phyloP scores from a whole-genome alignment of 2,888 invertebrate genomes.

The Merodon equestris region DNA sequence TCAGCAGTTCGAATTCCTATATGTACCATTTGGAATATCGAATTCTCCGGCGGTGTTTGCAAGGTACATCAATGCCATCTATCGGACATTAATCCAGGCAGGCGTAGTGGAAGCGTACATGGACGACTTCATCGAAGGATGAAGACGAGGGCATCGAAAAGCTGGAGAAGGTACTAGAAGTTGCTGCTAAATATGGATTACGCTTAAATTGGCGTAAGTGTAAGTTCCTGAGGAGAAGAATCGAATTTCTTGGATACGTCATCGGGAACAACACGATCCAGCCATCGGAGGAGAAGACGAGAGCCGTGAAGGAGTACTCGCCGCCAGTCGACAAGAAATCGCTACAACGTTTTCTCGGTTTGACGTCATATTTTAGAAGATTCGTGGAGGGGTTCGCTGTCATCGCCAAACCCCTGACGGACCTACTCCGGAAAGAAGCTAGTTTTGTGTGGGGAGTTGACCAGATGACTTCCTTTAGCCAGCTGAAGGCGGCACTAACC shows the following conservation, averaged over 20 bases:
- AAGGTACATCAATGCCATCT: constrained; percentile 45
- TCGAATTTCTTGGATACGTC: constrained; percentile 54
- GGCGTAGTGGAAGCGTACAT: constrained; percentile 53
- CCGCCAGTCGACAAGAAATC: constrained; percentile 37
- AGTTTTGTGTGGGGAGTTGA: neutral
- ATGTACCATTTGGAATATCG: constrained; percentile 57
- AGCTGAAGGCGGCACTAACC: neutral
- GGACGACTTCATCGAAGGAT: constrained; percentile 59
- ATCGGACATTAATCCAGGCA: constrained; percentile 53
- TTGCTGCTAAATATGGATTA: constrained; percentile 41
- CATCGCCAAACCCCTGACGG: constrained; percentile 15
- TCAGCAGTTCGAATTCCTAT: constrained; percentile 61
- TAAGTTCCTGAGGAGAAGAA: constrained; percentile 55
- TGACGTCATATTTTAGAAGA: constrained; percentile 36
- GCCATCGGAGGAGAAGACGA: constrained; percentile 38
- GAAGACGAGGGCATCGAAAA: constrained; percentile 51
- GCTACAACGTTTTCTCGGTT: constrained; percentile 54
- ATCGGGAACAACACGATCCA: constrained; percentile 42
- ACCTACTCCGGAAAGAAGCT: constrained; percentile 8
- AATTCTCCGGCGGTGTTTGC: constrained; percentile 63
- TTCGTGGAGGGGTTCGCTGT: constrained; percentile 7
- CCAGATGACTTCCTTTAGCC: neutral
- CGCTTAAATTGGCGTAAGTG: constrained; percentile 67
- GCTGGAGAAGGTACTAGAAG: constrained; percentile 30
- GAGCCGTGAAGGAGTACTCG: constrained; percentile 42